A percentile compares a stretch with the other conserved stretches of the same genome.
phyloP scores from a whole-genome alignment of 2,797 vertebrate species.

The Sylvilagus floridanus region DNA sequence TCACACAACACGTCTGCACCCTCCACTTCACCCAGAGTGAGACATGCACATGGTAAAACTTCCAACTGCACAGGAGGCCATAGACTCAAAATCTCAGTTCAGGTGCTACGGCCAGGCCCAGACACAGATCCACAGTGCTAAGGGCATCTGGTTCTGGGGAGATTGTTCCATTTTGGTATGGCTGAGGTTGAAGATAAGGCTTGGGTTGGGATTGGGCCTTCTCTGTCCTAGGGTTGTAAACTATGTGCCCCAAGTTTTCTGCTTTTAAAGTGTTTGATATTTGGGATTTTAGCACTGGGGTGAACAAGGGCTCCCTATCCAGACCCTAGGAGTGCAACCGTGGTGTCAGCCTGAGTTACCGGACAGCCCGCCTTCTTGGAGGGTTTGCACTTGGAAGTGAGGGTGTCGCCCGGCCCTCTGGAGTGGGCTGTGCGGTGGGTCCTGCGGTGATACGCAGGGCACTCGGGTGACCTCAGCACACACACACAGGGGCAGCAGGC shows the following conservation, averaged over 20 bases:
- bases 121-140: background rate
- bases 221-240: background rate
- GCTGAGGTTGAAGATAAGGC: background rate
- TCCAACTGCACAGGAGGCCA: too few relatives aligned
- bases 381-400: background rate
- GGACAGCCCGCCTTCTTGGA: background rate
- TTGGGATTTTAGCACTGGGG: background rate
- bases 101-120: background rate
- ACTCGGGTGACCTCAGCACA: too few relatives aligned
- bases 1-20: background rate
- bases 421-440: background rate
- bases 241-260: background rate
- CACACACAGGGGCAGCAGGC: background rate
- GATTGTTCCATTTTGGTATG: background rate
- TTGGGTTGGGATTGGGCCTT: background rate
- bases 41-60: fast-evolving
- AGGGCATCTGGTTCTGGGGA: background rate
- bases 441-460: too few relatives aligned
- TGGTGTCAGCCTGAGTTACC: background rate
- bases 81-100: background rate
- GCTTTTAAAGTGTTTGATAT: background rate
- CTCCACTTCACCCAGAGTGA: background rate
- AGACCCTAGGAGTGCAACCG: background rate
- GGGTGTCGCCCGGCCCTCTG: background rate
- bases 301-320: background rate